Base-by-base conservation (phyloP, 2,113 vertebrate genomes). In the Colinus virginianus region DNA sequence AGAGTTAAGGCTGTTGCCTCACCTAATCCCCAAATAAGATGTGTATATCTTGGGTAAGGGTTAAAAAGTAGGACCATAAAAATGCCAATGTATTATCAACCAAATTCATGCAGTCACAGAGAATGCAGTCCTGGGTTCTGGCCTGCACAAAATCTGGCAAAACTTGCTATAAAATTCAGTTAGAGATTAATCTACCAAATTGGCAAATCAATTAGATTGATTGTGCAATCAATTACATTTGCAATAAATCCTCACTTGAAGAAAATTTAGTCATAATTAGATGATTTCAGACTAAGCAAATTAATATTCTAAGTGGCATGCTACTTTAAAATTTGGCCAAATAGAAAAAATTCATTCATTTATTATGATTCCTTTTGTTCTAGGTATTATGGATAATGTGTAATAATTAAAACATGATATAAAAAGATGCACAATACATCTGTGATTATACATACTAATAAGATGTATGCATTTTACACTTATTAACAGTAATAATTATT, bases 11-110 rank as follows among this genome's bases (percentile, higher is more conserved):
- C 2, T 49, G 9, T 66, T 69, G 40, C 15, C 12, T 85, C 76
- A 40, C 48, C 59, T 86, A 77, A 88, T 45, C 18, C 12, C 10
- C 4, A 67, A 72, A 7, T 8, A 83, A 90, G 40, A 40, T 21
- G 64, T 0, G 0, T 11, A 0, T 18, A 48, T 72, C n/a, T n/a
- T 85, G 79, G 26, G 42, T 0, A 0, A 91, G 36, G 48, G 45
- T 48, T 88, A 79, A 58, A 91, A 79, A 36, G 23, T 32, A 79
- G 26, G 9, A 75, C 67, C 26, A 23, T 26, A 90, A 53, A 13
- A 71, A 67, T 30, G 78, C 5, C 40, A 78, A n/a, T 26, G 8
- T 68, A 70, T 77, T 85, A 32, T 12, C 40, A 40, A 43, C 51
- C 40, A 48, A 40, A 40, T 40, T 30, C 56, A 51, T 5, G 8